phyloP scores from a whole-genome alignment of 1,140 invertebrate species.

The Bombus confusus region DNA sequence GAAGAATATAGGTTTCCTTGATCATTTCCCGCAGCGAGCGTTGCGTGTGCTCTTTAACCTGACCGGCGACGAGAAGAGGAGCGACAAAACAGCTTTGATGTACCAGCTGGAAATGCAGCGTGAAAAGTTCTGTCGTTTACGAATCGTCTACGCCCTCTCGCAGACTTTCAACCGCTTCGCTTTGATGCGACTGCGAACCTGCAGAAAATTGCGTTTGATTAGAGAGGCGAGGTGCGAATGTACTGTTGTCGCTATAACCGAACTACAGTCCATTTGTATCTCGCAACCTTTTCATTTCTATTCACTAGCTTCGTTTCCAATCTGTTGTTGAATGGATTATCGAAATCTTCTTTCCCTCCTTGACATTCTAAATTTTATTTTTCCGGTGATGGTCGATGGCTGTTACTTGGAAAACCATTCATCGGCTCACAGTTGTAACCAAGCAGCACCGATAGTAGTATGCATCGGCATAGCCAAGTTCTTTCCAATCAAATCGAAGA shows the following conservation, averaged over 20 bases:
- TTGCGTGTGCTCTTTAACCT: constrained; percentile 38
- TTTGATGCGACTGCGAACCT: constrained; percentile 20
- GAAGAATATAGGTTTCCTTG: constrained; percentile 42
- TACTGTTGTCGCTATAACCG: background rate
- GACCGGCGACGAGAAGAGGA: constrained; percentile 37
- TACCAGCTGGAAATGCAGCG: constrained; percentile 45
- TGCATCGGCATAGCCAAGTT: background rate
- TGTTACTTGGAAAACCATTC: background rate
- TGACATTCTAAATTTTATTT: background rate
- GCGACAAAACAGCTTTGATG: constrained; percentile 47
- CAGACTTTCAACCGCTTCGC: constrained; percentile 39
- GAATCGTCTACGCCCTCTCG: constrained; percentile 18
- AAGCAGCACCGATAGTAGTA: background rate
- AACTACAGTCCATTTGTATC: background rate
- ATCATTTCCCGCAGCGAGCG: constrained; percentile 20
- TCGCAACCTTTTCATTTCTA: background rate
- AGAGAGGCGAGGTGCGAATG: background rate
- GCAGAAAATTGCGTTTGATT: constrained; percentile 50
- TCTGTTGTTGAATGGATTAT: background rate
- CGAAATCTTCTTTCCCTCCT: background rate
- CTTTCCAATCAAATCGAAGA: background rate
- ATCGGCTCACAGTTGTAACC: background rate
- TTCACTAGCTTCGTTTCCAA: background rate
- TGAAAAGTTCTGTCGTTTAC: constrained; percentile 45
- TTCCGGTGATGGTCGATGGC: background rate